Evolutionary conservation across 2,113 vertebrate genomes (phyloP), one percentile per base, ranked within the genome.

Genomic region (Pseudolaguvia tuberculata): DNA sequence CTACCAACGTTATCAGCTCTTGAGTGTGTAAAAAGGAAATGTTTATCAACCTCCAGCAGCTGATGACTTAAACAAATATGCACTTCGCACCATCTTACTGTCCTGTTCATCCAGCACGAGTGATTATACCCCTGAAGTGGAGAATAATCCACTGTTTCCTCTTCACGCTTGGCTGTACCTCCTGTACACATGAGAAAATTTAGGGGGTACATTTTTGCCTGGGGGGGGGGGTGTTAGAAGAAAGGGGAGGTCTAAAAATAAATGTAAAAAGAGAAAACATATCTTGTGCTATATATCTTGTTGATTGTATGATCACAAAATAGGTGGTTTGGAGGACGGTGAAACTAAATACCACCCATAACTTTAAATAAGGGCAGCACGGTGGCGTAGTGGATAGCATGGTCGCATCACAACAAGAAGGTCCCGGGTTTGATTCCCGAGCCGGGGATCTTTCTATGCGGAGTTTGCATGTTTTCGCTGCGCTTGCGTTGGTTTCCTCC

Each of bases 141-240:
- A 73, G 47, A 65, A 61, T 63, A 66, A 56, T 63, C 20, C 52
- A 47, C 75, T 75, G 62, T 77, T 83, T 80, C 82, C 80, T 78
- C 76, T 80, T 83, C 74, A 86, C 59, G 86, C 85, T 79, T 72
- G 79, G 65, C 75, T 79, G 83, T 66, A 70, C 70, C 25, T 65
- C 51, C 67, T 80, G 56, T 76, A 81, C 77, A 72, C 68, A 70
- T 35, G 78, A 72, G 55, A 75, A 78, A 79, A 68, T 15, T 10
- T 5, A 67, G 42, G 73, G 79, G 76, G 61, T 5, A 9, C 5
- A 42, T 42, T 42, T 42, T n/a, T n/a, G n/a, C n/a, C n/a, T n/a
- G n/a, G 15, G 52, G 21, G 0, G 20, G 77, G 51, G 73, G 39
- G 72, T 35, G 39, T 8, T 42, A 42, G 5, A 73, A 53, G 14